Evolutionary conservation across 2,888 invertebrate genomes (phyloP), one percentile per base, ranked within the genome.

Genomic region (Hydroisotoma schaefferi): DNA sequence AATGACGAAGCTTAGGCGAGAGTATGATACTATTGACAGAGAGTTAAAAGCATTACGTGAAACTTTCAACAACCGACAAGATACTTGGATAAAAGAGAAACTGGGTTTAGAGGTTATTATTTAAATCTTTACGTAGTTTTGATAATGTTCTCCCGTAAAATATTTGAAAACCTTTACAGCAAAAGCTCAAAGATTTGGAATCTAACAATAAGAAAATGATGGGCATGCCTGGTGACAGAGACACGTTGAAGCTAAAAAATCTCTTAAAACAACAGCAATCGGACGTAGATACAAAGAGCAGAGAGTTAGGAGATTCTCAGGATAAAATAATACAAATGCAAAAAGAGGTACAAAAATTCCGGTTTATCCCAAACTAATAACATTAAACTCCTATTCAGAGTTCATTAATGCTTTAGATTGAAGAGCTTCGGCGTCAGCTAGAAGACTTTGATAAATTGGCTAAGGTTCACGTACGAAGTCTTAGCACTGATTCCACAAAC

Each of bases 371-470:
- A 44, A 44, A 18, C 44, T 15, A 44, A 20, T 12, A 6, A 22
- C 22, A 44, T 28, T n/a, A 46, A 18, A 55, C 25, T 33, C 2
- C 20, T 20, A 27, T 18, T 6, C 18, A 15, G 20, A 33, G 12
- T 33, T 33, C 33, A 8, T n/a, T 33, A 33, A 10, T 33, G 15
- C 33, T 73, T 26, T 73, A 86, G 84, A 84, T 87, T 75, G 93
- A 93, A 70, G 92, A 90, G 74, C 78, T 88, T 2, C 84, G 83
- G 68, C 82, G 85, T 71, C 90, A 90, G 75, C 76, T 92, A 29
- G 90, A 88, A 74, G 92, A 92, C 77, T 91, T 87, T 76, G 88
- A 88, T 74, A 87, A 86, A 76, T 87, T 92, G 2, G 85, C 86
- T 44, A 90, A 91, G 78, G 84, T 89, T 20, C 90, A 92, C 74